phyloP scores from a whole-genome alignment of 2,113 vertebrate species.

The Psilopogon haemacephalus region DNA sequence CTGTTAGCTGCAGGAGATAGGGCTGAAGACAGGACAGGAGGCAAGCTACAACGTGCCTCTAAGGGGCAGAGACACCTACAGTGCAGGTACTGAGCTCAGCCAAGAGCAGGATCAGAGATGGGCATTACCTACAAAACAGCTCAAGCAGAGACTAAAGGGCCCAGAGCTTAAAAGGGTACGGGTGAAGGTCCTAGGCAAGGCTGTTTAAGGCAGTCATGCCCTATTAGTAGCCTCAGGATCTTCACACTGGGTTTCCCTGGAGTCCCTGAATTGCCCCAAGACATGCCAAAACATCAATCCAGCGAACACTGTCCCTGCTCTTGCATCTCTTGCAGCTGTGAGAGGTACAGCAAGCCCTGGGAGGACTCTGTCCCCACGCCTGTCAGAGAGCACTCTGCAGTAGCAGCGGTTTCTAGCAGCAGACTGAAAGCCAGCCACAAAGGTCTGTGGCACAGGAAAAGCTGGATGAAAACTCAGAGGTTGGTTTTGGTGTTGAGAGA shows the following conservation, averaged over 20 bases:
- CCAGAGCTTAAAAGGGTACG: background rate
- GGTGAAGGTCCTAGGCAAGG: background rate
- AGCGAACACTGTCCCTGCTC: rapidly evolving
- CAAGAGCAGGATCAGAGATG: background rate
- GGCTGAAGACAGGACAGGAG: background rate
- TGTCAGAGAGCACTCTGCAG: background rate
- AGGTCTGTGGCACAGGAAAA: background rate
- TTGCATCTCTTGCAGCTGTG: background rate
- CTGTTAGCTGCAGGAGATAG: background rate
- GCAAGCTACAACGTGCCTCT: background rate
- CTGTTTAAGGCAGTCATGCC: background rate
- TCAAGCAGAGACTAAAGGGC: background rate
- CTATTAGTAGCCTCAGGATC: background rate
- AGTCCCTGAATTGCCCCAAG: background rate
- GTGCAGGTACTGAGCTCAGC: background rate
- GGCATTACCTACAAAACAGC: background rate
- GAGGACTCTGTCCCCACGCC: rapidly evolving
- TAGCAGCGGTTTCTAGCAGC: background rate
- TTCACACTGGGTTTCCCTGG: background rate
- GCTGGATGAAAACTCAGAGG: background rate
- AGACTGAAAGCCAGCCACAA: background rate
- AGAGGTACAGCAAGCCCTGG: background rate
- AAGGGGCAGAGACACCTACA: background rate
- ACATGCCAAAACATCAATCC: background rate
- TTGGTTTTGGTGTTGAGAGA: background rate